Percentiles rank a stretch among this genome's conserved stretches.
Evolutionary conservation across 2,888 invertebrate species (phyloP).

Genomic region (Sinohyriopsis cumingii): DNA sequence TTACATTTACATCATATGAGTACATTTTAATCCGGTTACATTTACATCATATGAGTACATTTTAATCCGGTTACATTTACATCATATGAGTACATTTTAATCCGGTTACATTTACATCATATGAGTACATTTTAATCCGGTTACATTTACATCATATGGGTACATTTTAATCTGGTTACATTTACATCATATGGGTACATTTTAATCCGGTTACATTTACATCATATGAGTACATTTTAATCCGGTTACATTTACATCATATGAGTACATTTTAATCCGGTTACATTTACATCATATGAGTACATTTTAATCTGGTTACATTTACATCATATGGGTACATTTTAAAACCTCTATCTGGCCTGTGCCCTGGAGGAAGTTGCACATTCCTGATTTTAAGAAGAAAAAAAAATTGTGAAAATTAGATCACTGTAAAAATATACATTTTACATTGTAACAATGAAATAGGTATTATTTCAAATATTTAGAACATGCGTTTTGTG

Average conservation of each 20-base stretch:
- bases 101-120: neutral
- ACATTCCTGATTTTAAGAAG: no score
- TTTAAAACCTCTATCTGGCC: no score
- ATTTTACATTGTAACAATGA: no score
- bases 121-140: neutral
- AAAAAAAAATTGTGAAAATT: no score
- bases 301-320: neutral
- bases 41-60: neutral
- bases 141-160: neutral
- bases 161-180: neutral
- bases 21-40: neutral
- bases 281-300: neutral
- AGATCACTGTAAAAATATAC: no score
- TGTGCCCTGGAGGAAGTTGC: no score
- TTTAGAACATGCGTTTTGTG: no score
- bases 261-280: neutral
- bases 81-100: neutral
- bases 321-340: neutral
- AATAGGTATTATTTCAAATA: no score
- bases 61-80: neutral
- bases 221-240: neutral
- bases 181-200: neutral
- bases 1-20: neutral
- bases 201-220: neutral
- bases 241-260: neutral